These are phyloP conservation scores for Phania funesta DNA, from an alignment of 2,888 invertebrate genomes.

Conservation along the genomic window DNA sequence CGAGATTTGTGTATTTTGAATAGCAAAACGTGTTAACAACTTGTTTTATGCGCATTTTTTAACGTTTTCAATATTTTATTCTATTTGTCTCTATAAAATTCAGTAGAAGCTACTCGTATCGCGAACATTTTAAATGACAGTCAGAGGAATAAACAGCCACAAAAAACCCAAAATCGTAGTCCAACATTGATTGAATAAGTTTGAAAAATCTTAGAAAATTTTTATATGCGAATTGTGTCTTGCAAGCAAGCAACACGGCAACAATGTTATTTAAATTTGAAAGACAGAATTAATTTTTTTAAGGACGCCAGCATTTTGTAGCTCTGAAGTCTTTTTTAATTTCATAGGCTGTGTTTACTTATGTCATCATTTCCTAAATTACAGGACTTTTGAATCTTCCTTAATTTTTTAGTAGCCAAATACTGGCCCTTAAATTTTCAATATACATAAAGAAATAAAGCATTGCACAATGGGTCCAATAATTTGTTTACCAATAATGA, in stretches of 20 bases:
- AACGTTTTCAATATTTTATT: conserved; percentile 24
- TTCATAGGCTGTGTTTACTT: no score
- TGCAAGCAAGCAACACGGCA: not conserved
- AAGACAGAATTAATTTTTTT: no score
- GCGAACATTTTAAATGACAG: conserved; percentile 4
- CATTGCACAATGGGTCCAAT: no score
- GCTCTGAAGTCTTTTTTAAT: no score
- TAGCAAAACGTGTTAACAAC: conserved; percentile 62
- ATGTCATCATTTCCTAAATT: no score
- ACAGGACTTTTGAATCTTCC: no score
- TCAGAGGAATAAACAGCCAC: not conserved
- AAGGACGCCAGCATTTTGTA: no score
- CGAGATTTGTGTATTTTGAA: conserved; percentile 52
- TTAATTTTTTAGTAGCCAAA: no score
- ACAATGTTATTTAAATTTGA: no score
- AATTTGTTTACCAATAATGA: no score
- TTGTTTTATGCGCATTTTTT: conserved; percentile 42
- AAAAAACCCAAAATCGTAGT: not conserved
- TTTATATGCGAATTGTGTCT: not conserved
- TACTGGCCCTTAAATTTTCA: no score
- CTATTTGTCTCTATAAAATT: not conserved
- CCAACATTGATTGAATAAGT: not conserved
- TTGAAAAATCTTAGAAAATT: not conserved
- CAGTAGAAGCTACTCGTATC: not conserved
- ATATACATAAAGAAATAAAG: no score